Base-by-base conservation (phyloP, 2,888 invertebrate species). In the Ennomos erosarius region DNA sequence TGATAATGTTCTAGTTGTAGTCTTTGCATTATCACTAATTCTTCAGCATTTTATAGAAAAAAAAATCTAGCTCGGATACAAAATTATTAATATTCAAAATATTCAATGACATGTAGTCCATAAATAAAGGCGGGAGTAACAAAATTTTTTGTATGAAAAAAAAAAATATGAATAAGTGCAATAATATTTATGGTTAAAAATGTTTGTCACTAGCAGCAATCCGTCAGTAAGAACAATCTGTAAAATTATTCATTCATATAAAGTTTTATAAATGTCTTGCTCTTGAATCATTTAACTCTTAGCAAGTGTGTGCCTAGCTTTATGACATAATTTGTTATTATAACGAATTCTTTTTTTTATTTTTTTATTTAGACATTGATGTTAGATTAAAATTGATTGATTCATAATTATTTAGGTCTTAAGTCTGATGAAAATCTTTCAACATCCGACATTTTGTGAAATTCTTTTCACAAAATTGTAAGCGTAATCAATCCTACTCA, bases 1-100 rank as follows among this genome's bases (percentile, higher is more conserved):
- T 68, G 65, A 64, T 68, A 54, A 58, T 59, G 62, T 52, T 33
- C 10, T 63, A 64, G 57, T 59, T 62, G 61, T 64, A 65, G 56
- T 64, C 11, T 43, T 42, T 52, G 26, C 51, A 16, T 38, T 57
- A 62, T 68, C 65, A 65, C 64, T 38, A 62, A 54, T 46, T 55
- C 44, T 55, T 48, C 38, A 64, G 57, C 39, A 40, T 40, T 50
- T 50, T 12, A 11, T 13, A 26, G 11, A 35, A 34, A 49, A 35
- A 34, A 49, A 13, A 49, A 16, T 55, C 13, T 51, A 12, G 42
- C 26, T 58, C 49, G 10, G 36, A 39, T 53, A 44, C 26, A 53
- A 16, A 53, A 47, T 34, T 35, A n/a, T n/a, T n/a, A n/a, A n/a
- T 10, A n/a, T 8, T 12, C 0, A 26, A 26, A 4, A 26, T 26